Conservation (phyloP, 2,888 invertebrate genomes). For the Drosophila colorata region DNA sequence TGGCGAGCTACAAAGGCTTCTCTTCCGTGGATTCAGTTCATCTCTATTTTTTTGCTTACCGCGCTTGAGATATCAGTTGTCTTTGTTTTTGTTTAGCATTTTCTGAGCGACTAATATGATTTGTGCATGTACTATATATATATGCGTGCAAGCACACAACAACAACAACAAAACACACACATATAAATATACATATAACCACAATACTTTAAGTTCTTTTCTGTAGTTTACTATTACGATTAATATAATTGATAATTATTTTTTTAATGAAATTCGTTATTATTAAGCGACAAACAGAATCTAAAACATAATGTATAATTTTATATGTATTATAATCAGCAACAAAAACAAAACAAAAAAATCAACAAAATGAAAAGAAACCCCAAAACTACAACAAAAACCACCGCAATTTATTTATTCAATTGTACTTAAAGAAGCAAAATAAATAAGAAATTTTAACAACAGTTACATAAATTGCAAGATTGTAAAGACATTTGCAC, state of each 20-base stretch:
- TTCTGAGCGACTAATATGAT: slow-evolving; percentile 27
- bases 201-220: slow-evolving; percentile 49
- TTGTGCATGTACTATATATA: slow-evolving; percentile 14
- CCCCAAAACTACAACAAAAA: slow-evolving; percentile 60
- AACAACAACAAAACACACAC: slow-evolving; percentile 8
- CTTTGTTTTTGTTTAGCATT: slow-evolving; percentile 16
- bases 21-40: slow-evolving; percentile 2
- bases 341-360: slow-evolving; percentile 1
- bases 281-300: slow-evolving; percentile 49
- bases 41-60: slow-evolving; percentile 1
- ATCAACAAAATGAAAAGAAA: slow-evolving; percentile 31
- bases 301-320: slow-evolving; percentile 58
- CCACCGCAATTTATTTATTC: slow-evolving; percentile 72
- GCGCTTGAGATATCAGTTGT: slow-evolving; percentile 1
- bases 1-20: slow-evolving; percentile 2
- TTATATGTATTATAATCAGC: slow-evolving; percentile 38
- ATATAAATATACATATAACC: slow-evolving; percentile 26
- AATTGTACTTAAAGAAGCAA: slow-evolving; percentile 62
- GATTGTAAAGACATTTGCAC: slow-evolving; percentile 35
- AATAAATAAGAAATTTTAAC: slow-evolving; percentile 21
- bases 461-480: slow-evolving; percentile 13
- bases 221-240: slow-evolving; percentile 49
- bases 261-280: slow-evolving; percentile 47
- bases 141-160: slow-evolving; percentile 6
- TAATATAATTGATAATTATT: slow-evolving; percentile 48